Conservation (phyloP, 2,113 vertebrate species). For the Leptocoma aspasia region DNA sequence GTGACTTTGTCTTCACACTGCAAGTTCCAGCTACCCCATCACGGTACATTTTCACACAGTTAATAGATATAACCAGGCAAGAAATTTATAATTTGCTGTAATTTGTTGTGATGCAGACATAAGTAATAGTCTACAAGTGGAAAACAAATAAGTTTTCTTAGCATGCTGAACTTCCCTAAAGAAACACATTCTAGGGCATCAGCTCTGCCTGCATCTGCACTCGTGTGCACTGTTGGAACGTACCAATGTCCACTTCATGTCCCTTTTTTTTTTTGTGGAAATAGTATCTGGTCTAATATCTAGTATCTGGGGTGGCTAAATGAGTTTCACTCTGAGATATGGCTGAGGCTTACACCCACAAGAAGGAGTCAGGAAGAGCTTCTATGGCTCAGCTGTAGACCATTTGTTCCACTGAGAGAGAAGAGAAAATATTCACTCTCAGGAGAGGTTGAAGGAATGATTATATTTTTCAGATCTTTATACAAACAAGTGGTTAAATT, state of each 20-base stretch:
- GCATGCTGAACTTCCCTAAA: not conserved
- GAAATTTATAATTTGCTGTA: not conserved
- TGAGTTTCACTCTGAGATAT: not conserved
- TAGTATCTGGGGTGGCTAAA: not conserved
- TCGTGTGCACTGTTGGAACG: not conserved
- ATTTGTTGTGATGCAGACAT: not conserved
- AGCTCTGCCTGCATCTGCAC: not conserved
- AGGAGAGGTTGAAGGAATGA: not conserved
- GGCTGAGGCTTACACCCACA: not conserved
- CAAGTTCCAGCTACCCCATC: not conserved
- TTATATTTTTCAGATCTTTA: not conserved
- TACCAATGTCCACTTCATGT: not conserved
- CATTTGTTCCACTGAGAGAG: not conserved
- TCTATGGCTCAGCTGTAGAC: not conserved
- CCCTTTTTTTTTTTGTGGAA: not conserved
- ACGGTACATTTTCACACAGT: not conserved
- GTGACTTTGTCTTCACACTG: not conserved
- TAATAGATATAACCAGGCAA: conserved; percentile 25
- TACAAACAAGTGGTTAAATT: not conserved
- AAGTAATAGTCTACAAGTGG: not conserved
- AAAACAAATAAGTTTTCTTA: not conserved
- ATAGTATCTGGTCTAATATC: not conserved
- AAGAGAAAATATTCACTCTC: not conserved
- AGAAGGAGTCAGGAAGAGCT: not conserved
- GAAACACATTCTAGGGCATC: not conserved